Evolutionary conservation across 2,113 vertebrate genomes (phyloP).

Genomic region (Entomyzon cyanotis): DNA sequence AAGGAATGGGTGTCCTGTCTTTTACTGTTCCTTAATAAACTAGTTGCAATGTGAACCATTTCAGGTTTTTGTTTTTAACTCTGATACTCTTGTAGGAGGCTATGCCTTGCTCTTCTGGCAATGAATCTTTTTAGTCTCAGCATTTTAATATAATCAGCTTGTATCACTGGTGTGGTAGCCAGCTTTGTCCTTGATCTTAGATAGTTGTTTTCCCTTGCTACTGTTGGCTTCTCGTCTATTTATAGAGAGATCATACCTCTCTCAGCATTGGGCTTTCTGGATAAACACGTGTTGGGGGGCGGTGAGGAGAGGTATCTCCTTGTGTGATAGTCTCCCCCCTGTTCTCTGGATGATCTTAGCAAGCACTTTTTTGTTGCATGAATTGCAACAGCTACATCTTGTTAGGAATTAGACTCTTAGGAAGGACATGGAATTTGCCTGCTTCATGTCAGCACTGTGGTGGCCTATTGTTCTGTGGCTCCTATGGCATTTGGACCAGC

Average conservation of each 20-base stretch:
- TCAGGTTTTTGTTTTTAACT: neutral
- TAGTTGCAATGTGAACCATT: neutral
- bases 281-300: neutral
- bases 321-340: neutral
- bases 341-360: neutral
- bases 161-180: neutral
- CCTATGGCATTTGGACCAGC: neutral
- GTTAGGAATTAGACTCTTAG: neutral
- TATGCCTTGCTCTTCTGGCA: neutral
- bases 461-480: neutral
- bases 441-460: neutral
- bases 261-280: conserved; percentile 36
- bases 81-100: neutral
- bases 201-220: conserved; percentile 56
- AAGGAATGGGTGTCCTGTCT: neutral
- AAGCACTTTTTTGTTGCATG: neutral
- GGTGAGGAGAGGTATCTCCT: neutral
- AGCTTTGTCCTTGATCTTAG: conserved; percentile 60
- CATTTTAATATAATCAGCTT: neutral
- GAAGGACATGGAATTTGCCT: neutral
- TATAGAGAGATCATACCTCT: conserved; percentile 42
- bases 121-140: neutral
- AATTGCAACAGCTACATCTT: neutral
- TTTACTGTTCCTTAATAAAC: neutral
- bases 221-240: conserved; percentile 61